A percentile compares a stretch with the other conserved stretches of the same genome.
Evolutionary conservation across 2,797 vertebrate genomes (phyloP).

Genomic region (Ammospiza maritima): DNA sequence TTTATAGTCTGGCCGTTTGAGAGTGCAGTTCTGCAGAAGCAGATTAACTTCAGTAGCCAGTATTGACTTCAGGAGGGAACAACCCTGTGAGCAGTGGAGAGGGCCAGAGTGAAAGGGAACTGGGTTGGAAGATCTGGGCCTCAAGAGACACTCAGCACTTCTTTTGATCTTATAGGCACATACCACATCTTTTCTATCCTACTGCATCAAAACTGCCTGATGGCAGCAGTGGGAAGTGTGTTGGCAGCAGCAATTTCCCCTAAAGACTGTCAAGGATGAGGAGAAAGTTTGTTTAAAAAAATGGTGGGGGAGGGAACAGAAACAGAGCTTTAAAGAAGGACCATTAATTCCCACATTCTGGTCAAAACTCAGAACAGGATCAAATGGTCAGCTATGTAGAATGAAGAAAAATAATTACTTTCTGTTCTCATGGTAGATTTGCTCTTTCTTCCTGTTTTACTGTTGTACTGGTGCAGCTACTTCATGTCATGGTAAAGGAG

Average conservation of each 20-base stretch:
- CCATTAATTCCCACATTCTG: neutral
- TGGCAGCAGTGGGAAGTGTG: neutral
- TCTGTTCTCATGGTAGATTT: neutral
- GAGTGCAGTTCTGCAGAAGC: neutral
- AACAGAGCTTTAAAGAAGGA: neutral
- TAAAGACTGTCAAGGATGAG: neutral
- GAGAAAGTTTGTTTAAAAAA: neutral
- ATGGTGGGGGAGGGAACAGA: neutral
- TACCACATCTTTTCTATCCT: neutral
- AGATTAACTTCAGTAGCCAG: neutral
- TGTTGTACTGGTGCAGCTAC: neutral
- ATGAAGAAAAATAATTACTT: neutral
- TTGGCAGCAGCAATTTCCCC: neutral
- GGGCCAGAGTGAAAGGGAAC: accelerated
- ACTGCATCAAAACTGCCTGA: neutral
- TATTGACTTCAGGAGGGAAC: neutral
- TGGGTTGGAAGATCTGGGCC: neutral
- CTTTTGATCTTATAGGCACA: neutral
- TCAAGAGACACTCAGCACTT: neutral
- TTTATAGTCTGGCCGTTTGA: neutral
- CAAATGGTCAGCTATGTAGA: neutral
- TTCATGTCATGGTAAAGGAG: accelerated
- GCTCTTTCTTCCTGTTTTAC: neutral
- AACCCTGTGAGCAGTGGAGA: neutral
- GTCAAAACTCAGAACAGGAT: neutral